These are phyloP conservation scores for Uloborus plumipes DNA, from an alignment of 2,888 invertebrate species.

Conservation along the genomic window DNA sequence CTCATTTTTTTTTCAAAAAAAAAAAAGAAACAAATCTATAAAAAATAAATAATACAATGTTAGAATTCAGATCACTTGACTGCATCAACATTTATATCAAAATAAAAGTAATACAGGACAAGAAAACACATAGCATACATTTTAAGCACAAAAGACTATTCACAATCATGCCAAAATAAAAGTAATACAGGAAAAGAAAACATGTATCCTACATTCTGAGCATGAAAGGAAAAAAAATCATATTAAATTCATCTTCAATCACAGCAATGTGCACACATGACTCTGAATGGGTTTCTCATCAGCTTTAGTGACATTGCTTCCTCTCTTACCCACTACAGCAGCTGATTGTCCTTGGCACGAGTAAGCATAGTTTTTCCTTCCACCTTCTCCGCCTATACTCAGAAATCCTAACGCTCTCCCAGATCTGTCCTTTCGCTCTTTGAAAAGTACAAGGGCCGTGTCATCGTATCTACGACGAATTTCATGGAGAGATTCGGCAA, in stretches of 20 bases:
- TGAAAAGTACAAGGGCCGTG: slow-evolving; percentile 61
- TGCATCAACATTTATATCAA: too few relatives aligned
- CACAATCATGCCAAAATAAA: too few relatives aligned
- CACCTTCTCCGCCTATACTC: slow-evolving; percentile 55
- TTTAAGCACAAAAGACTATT: too few relatives aligned
- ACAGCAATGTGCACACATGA: slow-evolving; percentile 65
- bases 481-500: slow-evolving; percentile 65
- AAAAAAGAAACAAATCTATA: too few relatives aligned
- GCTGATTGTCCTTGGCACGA: slow-evolving; percentile 65
- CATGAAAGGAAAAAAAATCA: too few relatives aligned
- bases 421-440: slow-evolving; percentile 64
- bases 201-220: too few relatives aligned
- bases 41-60: too few relatives aligned
- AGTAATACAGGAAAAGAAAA: too few relatives aligned
- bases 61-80: too few relatives aligned
- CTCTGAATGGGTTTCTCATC: slow-evolving; percentile 66
- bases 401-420: slow-evolving; percentile 56
- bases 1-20: too few relatives aligned
- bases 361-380: slow-evolving; percentile 60
- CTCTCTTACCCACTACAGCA: slow-evolving; percentile 62
- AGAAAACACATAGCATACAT: too few relatives aligned
- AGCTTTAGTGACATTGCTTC: slow-evolving; percentile 63
- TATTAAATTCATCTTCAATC: not conserved
- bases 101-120: too few relatives aligned
- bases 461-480: slow-evolving; percentile 66